These are phyloP conservation scores for Drosophila sechellia DNA, from an alignment of 1,140 invertebrate species.

Conservation along the genomic window DNA sequence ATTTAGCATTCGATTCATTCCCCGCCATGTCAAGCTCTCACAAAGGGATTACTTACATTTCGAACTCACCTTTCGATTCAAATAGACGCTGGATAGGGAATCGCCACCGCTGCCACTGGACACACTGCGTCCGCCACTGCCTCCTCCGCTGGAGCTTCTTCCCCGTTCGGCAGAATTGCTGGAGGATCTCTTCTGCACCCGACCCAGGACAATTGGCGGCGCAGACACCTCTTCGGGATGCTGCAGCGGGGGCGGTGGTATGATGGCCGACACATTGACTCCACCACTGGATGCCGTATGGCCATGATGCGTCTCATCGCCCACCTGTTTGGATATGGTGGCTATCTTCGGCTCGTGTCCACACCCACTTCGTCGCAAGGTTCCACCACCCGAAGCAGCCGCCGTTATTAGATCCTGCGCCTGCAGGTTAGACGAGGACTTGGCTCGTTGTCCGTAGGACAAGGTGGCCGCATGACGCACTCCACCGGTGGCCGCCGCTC, in stretches of 20 bases:
- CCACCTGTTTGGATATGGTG: constrained; percentile 82
- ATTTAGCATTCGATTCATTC: constrained; percentile 46
- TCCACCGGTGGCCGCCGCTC: constrained; percentile 10
- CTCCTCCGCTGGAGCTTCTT: constrained; percentile 25
- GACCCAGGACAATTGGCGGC: constrained; percentile 71
- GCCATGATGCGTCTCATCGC: constrained; percentile 64
- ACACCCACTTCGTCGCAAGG: constrained; percentile 45
- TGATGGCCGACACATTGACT: constrained; percentile 58
- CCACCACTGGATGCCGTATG: constrained; percentile 23
- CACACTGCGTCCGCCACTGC: constrained; percentile 41
- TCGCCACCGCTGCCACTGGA: constrained; percentile 47
- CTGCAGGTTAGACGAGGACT: constrained; percentile 67
- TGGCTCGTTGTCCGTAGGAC: constrained; percentile 62
- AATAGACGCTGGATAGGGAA: constrained; percentile 70
- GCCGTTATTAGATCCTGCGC: constrained; percentile 52
- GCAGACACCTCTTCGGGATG: constrained; percentile 72
- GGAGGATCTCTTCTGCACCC: constrained; percentile 73
- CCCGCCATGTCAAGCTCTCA: constrained; percentile 43
- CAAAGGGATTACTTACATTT: constrained; percentile 81
- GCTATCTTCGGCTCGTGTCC: constrained; percentile 76
- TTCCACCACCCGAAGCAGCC: constrained; percentile 14
- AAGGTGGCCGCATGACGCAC: constrained; percentile 51
- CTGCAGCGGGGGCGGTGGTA: constrained; percentile 66
- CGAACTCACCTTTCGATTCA: constrained; percentile 84
- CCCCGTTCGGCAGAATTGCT: constrained; percentile 43